phyloP scores from a whole-genome alignment of 2,888 invertebrate species.

The Caenorhabditis sinica region DNA sequence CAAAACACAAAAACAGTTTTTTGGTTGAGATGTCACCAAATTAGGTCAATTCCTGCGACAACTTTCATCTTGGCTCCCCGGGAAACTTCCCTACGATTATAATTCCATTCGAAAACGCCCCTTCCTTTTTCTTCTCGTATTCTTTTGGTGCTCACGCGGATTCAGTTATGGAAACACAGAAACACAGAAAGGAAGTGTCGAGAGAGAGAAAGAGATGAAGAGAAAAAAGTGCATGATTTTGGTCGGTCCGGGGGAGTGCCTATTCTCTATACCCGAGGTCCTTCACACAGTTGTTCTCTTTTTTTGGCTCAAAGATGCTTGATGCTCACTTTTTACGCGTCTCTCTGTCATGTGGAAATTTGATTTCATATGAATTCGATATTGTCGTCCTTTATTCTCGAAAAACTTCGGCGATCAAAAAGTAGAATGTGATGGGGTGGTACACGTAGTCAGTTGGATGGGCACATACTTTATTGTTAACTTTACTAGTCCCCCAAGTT shows the following conservation, averaged over 20 bases:
- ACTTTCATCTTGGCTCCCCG: not conserved
- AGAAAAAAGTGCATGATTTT: constrained; percentile 59
- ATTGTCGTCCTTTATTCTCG: not conserved
- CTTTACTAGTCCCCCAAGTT: not conserved
- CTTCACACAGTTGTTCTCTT: constrained; percentile 55
- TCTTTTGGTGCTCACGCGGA: constrained; percentile 42
- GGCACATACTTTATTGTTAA: not conserved
- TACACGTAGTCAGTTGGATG: constrained; percentile 19
- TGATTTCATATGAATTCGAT: constrained; percentile 10
- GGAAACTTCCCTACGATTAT: constrained; percentile 51
- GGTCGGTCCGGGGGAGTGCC: constrained; percentile 33
- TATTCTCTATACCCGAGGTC: constrained; percentile 17
- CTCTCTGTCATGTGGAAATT: constrained; percentile 28
- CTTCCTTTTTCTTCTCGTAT: constrained; percentile 9
- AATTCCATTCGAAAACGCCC: constrained; percentile 14
- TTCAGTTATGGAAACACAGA: constrained; percentile 43
- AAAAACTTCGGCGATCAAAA: constrained; percentile 11
- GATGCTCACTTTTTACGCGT: not conserved
- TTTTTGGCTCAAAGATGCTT: constrained; percentile 31
- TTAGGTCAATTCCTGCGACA: constrained; percentile 32
- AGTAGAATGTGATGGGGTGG: constrained; percentile 5
- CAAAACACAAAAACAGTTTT: constrained; percentile 38
- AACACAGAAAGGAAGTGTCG: constrained; percentile 29
- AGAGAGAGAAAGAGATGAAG: not conserved
- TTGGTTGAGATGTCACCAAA: constrained; percentile 13